Evolutionary conservation across 2,113 vertebrate species (phyloP).

Genomic region (Pampusana beccarii): DNA sequence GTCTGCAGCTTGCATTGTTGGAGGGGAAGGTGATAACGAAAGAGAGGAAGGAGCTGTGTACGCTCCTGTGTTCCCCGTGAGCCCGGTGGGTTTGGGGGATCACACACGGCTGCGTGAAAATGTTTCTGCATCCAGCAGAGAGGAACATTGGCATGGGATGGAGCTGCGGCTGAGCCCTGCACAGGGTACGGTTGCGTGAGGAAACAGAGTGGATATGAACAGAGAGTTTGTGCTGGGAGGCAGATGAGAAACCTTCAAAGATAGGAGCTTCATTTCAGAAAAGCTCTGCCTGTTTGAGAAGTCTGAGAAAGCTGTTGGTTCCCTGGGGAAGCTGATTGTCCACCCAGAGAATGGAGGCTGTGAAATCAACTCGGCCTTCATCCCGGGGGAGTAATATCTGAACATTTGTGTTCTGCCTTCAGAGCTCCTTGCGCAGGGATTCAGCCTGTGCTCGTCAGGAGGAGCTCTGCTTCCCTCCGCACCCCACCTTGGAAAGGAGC

Average conservation of each 20-base stretch:
- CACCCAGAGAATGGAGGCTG: background rate
- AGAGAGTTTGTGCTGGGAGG: background rate
- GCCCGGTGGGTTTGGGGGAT: background rate
- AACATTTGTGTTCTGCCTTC: background rate
- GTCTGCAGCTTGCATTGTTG: background rate
- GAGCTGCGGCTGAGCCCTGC: background rate
- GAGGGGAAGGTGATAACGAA: background rate
- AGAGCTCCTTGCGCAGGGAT: background rate
- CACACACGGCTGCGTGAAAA: background rate
- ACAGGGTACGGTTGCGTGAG: accelerated
- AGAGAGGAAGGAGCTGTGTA: background rate
- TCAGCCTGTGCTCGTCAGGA: background rate
- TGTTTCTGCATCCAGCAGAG: background rate
- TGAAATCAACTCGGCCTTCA: background rate
- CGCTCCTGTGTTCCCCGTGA: background rate
- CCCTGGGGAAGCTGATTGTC: background rate
- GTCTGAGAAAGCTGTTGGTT: background rate
- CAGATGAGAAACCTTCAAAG: background rate
- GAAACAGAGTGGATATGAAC: background rate
- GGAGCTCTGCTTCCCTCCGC: background rate
- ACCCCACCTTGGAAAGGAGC: background rate
- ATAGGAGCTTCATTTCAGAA: background rate
- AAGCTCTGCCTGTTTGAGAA: background rate
- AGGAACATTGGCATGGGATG: background rate
- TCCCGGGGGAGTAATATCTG: background rate